These are phyloP conservation scores for Pandemis corylana DNA, from an alignment of 2,888 invertebrate genomes.

Conservation along the genomic window DNA sequence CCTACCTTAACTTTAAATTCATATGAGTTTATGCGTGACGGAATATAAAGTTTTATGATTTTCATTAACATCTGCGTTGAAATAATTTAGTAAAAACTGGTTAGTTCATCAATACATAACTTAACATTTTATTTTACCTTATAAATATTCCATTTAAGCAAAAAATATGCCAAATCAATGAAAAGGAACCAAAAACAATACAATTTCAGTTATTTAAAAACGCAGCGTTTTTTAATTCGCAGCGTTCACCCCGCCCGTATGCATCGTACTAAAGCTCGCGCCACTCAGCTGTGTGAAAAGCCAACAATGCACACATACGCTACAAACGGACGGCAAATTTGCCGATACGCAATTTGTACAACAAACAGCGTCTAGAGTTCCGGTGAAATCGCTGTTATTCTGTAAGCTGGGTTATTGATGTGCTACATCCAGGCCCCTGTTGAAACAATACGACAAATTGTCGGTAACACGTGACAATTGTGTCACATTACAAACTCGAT, in stretches of 20 bases:
- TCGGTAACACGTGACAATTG: no score
- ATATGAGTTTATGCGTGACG: constrained; percentile 26
- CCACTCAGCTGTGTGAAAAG: constrained; percentile 74
- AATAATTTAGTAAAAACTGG: constrained; percentile 13
- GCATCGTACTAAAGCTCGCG: constrained; percentile 52
- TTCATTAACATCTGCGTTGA: constrained; percentile 30
- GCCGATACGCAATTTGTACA: constrained; percentile 71
- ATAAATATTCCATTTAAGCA: constrained; percentile 16
- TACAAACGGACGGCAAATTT: constrained; percentile 65
- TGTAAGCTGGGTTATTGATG: constrained; percentile 29
- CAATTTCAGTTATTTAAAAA: no score
- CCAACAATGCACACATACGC: constrained; percentile 63
- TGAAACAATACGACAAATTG: no score
- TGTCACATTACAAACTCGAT: no score
- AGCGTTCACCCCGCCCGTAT: constrained; percentile 56
- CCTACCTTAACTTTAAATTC: constrained; percentile 39
- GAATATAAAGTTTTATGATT: constrained; percentile 32
- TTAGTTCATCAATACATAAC: constrained; percentile 27
- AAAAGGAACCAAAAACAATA: not conserved
- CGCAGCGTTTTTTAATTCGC: constrained; percentile 23
- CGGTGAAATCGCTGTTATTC: constrained; percentile 39
- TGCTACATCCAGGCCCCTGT: constrained; percentile 21
- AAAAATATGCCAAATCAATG: no score
- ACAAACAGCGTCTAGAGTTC: constrained; percentile 58
- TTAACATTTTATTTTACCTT: constrained; percentile 8